Conservation (phyloP, 1,140 invertebrate genomes). For the Lineus longissimus region DNA sequence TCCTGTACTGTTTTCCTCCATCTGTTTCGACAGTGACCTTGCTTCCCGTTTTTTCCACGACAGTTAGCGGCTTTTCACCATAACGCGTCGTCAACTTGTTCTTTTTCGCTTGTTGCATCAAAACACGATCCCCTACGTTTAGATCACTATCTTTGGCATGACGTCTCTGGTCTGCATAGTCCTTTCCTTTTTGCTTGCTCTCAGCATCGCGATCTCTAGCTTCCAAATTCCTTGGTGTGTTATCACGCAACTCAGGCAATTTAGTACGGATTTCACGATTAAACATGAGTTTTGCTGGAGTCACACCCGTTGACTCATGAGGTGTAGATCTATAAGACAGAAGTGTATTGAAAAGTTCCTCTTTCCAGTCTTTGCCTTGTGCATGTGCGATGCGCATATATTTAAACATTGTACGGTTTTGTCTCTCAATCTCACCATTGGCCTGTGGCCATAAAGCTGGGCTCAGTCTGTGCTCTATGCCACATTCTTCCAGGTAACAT, state of each 20-base stretch:
- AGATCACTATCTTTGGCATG: constrained; percentile 7
- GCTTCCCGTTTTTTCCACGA: not conserved
- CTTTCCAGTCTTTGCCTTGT: no score
- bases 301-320: constrained; percentile 15
- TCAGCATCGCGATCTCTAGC: constrained; percentile 17
- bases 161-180: constrained; percentile 12
- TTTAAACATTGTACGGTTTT: not conserved
- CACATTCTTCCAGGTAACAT: constrained; percentile 8
- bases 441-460: not conserved
- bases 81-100: constrained; percentile 6
- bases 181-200: constrained; percentile 16
- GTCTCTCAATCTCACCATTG: no score
- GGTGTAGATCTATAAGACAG: constrained; percentile 11
- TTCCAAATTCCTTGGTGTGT: not conserved
- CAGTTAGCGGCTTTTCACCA: not conserved
- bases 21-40: no score
- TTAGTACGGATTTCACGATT: constrained; percentile 21
- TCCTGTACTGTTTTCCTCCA: no score
- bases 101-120: not conserved
- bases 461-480: not conserved
- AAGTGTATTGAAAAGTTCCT: constrained; percentile 14
- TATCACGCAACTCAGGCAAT: constrained; percentile 14
- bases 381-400: constrained; percentile 9
- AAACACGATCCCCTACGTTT: constrained; percentile 9
- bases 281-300: constrained; percentile 22